Percentiles rank a stretch among this genome's conserved stretches.
These are phyloP conservation scores for Asobara japonica DNA, from an alignment of 1,140 invertebrate species.

Conservation along the genomic window DNA sequence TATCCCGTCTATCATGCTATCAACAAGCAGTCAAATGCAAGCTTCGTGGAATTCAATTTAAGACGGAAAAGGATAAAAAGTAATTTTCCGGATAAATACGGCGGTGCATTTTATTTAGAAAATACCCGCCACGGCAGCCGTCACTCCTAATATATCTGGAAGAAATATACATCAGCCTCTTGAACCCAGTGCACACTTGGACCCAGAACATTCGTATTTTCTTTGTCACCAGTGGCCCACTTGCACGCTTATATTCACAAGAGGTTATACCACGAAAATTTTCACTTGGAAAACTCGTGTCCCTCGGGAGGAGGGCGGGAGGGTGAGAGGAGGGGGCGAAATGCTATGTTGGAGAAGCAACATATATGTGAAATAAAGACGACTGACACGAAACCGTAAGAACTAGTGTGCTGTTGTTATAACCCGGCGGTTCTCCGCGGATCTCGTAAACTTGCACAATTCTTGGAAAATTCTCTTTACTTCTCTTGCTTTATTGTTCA, in stretches of 20 bases:
- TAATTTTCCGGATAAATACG: neutral
- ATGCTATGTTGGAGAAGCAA: neutral
- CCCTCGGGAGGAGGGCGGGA: too few relatives aligned
- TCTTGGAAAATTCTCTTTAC: slow-evolving; percentile 3
- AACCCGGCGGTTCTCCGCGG: neutral
- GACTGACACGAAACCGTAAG: slow-evolving; percentile 11
- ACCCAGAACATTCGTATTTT: neutral
- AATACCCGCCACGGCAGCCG: neutral
- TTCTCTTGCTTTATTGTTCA: slow-evolving; percentile 4
- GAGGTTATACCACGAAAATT: slow-evolving; percentile 13
- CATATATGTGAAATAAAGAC: neutral
- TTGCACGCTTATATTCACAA: neutral
- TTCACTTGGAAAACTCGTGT: slow-evolving; percentile 21
- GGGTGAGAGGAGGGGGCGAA: too few relatives aligned
- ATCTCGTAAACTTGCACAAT: slow-evolving; percentile 17
- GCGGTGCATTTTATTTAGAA: neutral
- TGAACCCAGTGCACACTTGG: neutral
- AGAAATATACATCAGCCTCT: neutral
- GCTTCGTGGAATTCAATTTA: neutral
- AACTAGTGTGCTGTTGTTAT: slow-evolving; percentile 6
- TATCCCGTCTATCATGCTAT: too few relatives aligned
- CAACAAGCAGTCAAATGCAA: too few relatives aligned
- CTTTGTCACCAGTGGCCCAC: slow-evolving; percentile 1
- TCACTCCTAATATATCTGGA: neutral
- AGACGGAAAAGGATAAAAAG: neutral